phyloP scores from a whole-genome alignment of 2,113 vertebrate genomes.

The Urocitellus parryii region DNA sequence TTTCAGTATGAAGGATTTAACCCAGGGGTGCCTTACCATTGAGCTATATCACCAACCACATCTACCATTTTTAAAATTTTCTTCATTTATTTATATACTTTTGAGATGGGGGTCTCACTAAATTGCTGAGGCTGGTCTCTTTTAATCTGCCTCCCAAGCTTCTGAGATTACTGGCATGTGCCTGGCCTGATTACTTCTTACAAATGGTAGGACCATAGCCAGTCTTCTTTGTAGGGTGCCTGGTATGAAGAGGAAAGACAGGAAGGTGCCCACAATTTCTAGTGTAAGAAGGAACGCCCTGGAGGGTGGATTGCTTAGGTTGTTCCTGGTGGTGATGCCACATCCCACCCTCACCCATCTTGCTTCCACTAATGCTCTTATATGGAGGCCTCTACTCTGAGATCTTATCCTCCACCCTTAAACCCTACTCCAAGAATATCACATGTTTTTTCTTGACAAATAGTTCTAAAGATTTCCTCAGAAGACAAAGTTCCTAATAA shows the following conservation, averaged over 20 bases:
- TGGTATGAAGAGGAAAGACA: not conserved
- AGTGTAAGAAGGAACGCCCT: not conserved
- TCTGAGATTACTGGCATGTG: too few relatives aligned
- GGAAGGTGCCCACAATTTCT: not conserved
- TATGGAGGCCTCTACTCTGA: not conserved
- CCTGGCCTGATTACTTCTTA: not conserved
- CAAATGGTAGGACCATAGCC: not conserved
- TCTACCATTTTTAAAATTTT: too few relatives aligned
- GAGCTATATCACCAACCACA: too few relatives aligned
- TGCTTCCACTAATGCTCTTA: not conserved
- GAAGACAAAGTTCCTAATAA: not conserved
- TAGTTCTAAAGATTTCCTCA: not conserved
- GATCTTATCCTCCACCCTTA: not conserved
- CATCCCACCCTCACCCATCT: accelerated
- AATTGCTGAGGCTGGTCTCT: too few relatives aligned
- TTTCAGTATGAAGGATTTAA: too few relatives aligned
- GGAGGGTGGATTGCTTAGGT: not conserved
- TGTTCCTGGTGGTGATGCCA: not conserved
- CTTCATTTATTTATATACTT: too few relatives aligned
- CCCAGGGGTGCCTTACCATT: too few relatives aligned
- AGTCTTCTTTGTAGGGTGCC: not conserved
- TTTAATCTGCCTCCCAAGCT: too few relatives aligned
- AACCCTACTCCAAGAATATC: not conserved
- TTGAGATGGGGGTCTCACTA: too few relatives aligned
- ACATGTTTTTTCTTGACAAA: not conserved